Conservation (phyloP, 2,113 vertebrate species). For the Scartelaos histophorus region DNA sequence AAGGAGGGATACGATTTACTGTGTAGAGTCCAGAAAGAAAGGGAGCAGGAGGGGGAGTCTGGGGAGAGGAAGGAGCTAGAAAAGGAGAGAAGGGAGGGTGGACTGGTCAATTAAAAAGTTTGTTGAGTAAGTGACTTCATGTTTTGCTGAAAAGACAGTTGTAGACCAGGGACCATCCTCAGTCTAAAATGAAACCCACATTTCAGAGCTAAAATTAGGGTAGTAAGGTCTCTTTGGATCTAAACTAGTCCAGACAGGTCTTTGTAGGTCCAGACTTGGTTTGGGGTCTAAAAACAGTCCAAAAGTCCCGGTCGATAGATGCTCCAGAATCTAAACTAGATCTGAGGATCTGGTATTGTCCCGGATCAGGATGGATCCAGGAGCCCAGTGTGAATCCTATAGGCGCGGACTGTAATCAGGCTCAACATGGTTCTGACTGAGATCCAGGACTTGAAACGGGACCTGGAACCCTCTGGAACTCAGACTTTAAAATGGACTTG, state of each 20-base stretch:
- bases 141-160: background rate
- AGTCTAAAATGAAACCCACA: background rate
- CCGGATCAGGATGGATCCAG: conserved; percentile 4
- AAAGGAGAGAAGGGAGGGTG: background rate
- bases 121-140: background rate
- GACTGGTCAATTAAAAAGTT: background rate
- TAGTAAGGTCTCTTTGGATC: background rate
- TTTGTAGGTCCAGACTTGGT: background rate
- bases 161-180: background rate
- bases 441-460: background rate
- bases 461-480: background rate
- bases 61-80: background rate
- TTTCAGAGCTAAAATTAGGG: background rate
- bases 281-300: background rate
- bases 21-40: background rate
- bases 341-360: background rate
- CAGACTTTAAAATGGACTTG: background rate
- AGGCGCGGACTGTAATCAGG: background rate
- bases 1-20: background rate
- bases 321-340: background rate
- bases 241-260: background rate
- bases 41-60: background rate
- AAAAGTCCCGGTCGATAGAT: background rate
- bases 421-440: conserved; percentile 1
- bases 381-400: background rate